A percentile compares a stretch with the other conserved stretches of the same genome.
phyloP scores from a whole-genome alignment of 2,113 vertebrate genomes.

The Pachycephala philippinensis region DNA sequence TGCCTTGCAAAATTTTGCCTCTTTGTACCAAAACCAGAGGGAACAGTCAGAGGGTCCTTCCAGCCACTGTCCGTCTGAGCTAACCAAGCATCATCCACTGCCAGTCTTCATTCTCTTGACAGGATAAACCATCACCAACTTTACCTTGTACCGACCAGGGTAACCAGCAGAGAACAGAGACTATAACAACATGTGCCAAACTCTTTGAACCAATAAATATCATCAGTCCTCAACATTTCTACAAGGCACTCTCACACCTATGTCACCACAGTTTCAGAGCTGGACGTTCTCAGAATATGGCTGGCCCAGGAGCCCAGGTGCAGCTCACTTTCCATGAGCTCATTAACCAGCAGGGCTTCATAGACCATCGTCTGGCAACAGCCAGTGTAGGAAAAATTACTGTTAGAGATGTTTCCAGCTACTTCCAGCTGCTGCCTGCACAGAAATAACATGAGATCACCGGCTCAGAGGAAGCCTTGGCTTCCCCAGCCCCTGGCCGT shows the following conservation, averaged over 20 bases:
- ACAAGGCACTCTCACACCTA: neutral
- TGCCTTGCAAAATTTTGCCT: neutral
- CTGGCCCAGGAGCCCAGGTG: neutral
- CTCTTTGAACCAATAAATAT: neutral
- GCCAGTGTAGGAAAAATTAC: neutral
- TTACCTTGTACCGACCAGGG: neutral
- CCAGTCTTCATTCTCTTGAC: neutral
- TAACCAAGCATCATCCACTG: neutral
- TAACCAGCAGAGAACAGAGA: neutral
- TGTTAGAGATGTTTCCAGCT: conserved; percentile 55
- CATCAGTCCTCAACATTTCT: neutral
- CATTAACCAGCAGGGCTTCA: conserved; percentile 2
- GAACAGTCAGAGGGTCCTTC: neutral
- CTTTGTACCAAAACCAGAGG: neutral
- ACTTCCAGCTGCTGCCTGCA: conserved; percentile 47
- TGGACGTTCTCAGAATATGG: neutral
- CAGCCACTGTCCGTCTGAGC: neutral
- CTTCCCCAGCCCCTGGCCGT: conserved; percentile 10
- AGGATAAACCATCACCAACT: neutral
- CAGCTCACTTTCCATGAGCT: conserved; percentile 20
- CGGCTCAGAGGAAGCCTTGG: conserved; percentile 14
- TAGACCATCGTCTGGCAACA: neutral
- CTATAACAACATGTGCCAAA: neutral
- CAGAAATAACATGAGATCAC: conserved; percentile 37
- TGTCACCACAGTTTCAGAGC: neutral